A percentile compares a stretch with the other conserved stretches of the same genome.
Evolutionary conservation across 2,888 invertebrate species (phyloP).

Genomic region (Cheiracanthium punctorium): DNA sequence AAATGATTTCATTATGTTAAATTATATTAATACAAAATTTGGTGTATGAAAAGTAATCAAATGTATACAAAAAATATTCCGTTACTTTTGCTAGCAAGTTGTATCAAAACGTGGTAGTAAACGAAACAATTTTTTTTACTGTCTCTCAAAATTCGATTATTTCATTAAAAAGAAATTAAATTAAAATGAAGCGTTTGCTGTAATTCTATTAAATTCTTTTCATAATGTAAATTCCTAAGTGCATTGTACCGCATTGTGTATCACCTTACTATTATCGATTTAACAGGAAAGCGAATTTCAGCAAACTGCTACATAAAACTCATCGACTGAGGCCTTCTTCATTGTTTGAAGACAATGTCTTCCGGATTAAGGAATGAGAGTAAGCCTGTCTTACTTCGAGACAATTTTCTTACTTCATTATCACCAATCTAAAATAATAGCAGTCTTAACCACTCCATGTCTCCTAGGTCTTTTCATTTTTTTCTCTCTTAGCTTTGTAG

Average conservation of each 20-base stretch:
- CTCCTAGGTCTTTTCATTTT: slow-evolving; percentile 36
- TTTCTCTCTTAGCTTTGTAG: slow-evolving; percentile 41
- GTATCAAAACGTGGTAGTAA: too few species aligned
- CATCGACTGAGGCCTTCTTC: not conserved
- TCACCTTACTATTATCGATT: not conserved
- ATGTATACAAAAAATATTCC: too few species aligned
- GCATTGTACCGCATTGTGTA: not conserved
- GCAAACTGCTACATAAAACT: slow-evolving; percentile 4
- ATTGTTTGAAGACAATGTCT: slow-evolving; percentile 7
- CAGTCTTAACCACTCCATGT: slow-evolving; percentile 49
- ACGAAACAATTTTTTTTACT: too few species aligned
- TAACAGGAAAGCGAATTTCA: not conserved
- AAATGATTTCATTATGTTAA: too few species aligned
- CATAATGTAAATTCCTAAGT: not conserved
- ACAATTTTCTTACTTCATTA: slow-evolving; percentile 66
- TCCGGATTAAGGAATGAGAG: slow-evolving; percentile 5
- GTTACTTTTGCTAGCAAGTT: too few species aligned
- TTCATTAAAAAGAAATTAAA: too few species aligned
- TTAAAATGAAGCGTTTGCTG: too few species aligned
- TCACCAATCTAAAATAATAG: slow-evolving; percentile 69
- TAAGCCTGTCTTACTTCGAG: slow-evolving; percentile 61
- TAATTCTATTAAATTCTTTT: too few species aligned
- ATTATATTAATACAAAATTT: too few species aligned
- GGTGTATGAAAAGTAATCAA: too few species aligned
- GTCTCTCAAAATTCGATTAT: too few species aligned